Evolutionary conservation across 2,888 invertebrate genomes (phyloP).

Genomic region (Lysandra coridon): DNA sequence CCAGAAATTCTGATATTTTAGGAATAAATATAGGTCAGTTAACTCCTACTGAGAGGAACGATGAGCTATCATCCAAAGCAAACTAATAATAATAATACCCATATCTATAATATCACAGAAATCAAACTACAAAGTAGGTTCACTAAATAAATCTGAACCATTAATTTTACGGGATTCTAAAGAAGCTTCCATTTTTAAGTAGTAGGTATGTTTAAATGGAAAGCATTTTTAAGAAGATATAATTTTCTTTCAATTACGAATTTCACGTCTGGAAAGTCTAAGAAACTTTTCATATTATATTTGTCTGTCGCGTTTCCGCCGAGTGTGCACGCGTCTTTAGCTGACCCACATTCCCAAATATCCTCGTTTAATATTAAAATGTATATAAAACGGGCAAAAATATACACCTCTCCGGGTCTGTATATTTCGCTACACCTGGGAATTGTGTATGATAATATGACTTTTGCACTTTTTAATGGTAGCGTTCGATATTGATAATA

Average conservation of each 20-base stretch:
- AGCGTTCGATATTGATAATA: background rate
- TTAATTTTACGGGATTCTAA: no score
- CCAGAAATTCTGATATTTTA: no score
- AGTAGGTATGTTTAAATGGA: no score
- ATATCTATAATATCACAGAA: no score
- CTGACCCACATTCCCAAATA: constrained; percentile 26
- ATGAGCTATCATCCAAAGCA: no score
- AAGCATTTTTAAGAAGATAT: no score
- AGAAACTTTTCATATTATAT: background rate
- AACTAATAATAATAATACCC: no score
- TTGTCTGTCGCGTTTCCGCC: background rate
- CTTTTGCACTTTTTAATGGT: background rate
- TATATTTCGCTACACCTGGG: constrained; percentile 27
- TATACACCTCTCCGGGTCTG: constrained; percentile 29
- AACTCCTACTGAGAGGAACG: no score
- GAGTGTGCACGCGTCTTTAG: constrained; percentile 2
- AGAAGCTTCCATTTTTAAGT: no score
- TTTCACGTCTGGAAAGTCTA: background rate
- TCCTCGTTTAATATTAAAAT: constrained; percentile 35
- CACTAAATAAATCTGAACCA: no score
- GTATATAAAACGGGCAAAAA: constrained; percentile 36
- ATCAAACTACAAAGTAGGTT: no score
- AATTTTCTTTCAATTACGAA: background rate
- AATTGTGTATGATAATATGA: background rate
- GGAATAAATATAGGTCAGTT: no score